These are phyloP conservation scores for Altica lythri DNA, from an alignment of 2,888 invertebrate genomes.

Conservation along the genomic window DNA sequence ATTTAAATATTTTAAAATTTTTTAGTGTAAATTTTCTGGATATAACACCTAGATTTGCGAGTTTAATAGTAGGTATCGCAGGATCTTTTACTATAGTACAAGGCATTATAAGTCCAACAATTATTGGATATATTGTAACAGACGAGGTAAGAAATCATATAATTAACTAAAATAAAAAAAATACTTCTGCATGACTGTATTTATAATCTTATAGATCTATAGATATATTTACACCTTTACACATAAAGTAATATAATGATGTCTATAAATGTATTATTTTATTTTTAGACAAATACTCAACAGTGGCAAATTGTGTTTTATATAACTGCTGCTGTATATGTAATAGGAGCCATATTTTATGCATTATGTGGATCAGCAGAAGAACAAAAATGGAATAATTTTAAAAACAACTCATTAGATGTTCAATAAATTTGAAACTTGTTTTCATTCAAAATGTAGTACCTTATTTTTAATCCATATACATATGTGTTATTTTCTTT, in stretches of 20 bases:
- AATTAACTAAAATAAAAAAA: too few species aligned
- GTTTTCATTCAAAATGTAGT: too few species aligned
- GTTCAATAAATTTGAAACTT: too few species aligned
- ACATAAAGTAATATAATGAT: too few species aligned
- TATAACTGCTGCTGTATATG: slow-evolving; percentile 80
- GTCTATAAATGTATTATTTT: slow-evolving; percentile 9
- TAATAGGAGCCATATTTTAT: slow-evolving; percentile 80
- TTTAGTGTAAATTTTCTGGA: slow-evolving; percentile 72
- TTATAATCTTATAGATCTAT: too few species aligned
- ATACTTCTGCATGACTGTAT: too few species aligned
- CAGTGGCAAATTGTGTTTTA: slow-evolving; percentile 89
- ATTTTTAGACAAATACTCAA: slow-evolving; percentile 62
- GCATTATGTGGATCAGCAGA: slow-evolving; percentile 81
- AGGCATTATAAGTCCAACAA: slow-evolving; percentile 83
- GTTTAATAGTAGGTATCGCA: slow-evolving; percentile 88
- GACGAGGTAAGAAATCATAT: slow-evolving; percentile 21
- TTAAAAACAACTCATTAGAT: background rate
- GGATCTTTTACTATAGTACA: slow-evolving; percentile 91
- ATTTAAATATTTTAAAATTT: background rate
- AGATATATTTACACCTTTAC: too few species aligned
- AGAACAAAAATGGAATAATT: slow-evolving; percentile 66
- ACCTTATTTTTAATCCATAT: too few species aligned
- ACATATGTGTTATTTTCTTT: too few species aligned
- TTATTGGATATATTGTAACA: slow-evolving; percentile 46
- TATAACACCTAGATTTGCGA: slow-evolving; percentile 88